Base-by-base conservation (phyloP, 2,888 invertebrate species). In the Automeris io region DNA sequence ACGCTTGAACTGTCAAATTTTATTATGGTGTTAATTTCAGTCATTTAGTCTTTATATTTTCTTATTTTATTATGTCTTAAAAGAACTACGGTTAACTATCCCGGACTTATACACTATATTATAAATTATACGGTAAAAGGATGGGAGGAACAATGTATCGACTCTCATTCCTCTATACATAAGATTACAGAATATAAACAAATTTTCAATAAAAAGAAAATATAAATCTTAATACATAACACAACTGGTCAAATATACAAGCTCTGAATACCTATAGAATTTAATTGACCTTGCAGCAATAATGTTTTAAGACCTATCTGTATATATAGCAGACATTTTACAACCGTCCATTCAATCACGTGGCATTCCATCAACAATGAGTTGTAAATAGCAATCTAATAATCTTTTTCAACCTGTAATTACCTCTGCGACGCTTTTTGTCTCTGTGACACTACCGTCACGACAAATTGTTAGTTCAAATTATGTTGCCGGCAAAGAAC, bases 381-480 rank as follows among this genome's bases (percentile, higher is more conserved):
- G 63, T 62, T 61, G 65, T 75, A 72, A 78, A 73, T 68, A 54
- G 67, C 66, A 65, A 72, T 66, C 65, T 67, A 73, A 66, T 76
- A 69, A 67, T 73, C 71, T 65, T 57, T 59, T 64, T 66, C 69
- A 66, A 73, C 57, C 65, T 63, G 60, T 67, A 75, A 76, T 77
- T 73, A 70, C 61, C 56, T 64, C 73, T 68, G 64, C 70, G 59
- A 61, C 63, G 70, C 57, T 70, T 71, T 73, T 74, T 70, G 61
- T 55, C 49, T 57, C 57, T 54, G 57, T 54, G 55, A 57, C 57
- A 63, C 55, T 61, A 57, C 60, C 47, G 60, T 57, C 71, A 68
- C 69, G 61, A 66, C 69, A 57, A 56, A 55, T 69, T 55, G 47
- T 74, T 69, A 86, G 83, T 85, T 69, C 51, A 66, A 66, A 77